Percentiles rank a stretch among this genome's conserved stretches.
These are phyloP conservation scores for Chionis minor DNA, from an alignment of 2,113 vertebrate genomes.

Conservation along the genomic window DNA sequence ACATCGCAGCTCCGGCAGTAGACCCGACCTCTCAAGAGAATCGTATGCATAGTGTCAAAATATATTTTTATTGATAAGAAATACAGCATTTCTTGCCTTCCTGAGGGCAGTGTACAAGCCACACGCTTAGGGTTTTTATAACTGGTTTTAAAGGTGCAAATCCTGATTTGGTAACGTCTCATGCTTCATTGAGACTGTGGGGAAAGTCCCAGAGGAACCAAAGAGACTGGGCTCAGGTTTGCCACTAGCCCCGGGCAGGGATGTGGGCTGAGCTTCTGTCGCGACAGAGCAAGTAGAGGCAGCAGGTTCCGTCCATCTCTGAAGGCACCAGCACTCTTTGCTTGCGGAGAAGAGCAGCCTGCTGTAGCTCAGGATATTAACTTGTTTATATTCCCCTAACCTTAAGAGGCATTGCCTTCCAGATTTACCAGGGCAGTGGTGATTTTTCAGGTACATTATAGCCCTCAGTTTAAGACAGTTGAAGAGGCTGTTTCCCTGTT, in stretches of 20 bases:
- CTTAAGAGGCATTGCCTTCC: background rate
- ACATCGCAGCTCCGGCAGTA: background rate
- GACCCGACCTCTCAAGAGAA: background rate
- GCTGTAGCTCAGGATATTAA: background rate
- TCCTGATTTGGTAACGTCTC: background rate
- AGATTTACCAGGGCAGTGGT: background rate
- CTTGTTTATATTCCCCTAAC: background rate
- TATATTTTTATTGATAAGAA: background rate
- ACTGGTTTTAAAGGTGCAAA: accelerated
- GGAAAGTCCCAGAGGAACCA: background rate
- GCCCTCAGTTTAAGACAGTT: background rate
- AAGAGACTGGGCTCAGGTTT: background rate
- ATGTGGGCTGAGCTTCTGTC: background rate
- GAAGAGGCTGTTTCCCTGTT: background rate
- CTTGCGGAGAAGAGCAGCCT: background rate
- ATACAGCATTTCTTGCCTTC: background rate
- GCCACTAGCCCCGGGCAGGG: background rate
- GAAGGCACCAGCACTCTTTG: background rate
- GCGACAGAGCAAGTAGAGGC: accelerated
- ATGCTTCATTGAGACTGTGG: background rate
- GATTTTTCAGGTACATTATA: background rate
- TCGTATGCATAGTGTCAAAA: background rate
- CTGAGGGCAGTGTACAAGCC: background rate
- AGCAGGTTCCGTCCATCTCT: accelerated
- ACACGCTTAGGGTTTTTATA: background rate